Evolutionary conservation across 2,113 vertebrate genomes (phyloP), one percentile per base, ranked within the genome.

Genomic region (Arizona elegans): DNA sequence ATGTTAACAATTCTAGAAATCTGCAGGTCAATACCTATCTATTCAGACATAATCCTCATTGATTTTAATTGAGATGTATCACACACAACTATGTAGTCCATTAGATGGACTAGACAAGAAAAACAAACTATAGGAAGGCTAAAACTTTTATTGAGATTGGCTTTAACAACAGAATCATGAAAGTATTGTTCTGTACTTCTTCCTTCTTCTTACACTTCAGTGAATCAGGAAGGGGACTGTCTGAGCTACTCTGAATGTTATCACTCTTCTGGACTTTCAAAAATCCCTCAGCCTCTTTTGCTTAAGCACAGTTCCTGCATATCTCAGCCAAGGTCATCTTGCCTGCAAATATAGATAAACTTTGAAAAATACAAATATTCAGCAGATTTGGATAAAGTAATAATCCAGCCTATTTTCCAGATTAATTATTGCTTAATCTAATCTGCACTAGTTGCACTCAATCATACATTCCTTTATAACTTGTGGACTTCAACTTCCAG

Each of bases 331-430:
- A 75, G n/a, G 17, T 38, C 15, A 81, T 38, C 33, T 87, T 87
- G 5, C 12, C 86, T 96, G 15, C 96, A 93, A 95, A 96, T 96
- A 93, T 15, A 95, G 94, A 90, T 92, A 96, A 87, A 65, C 91
- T 95, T 93, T 75, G 62, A 93, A 93, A 96, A 96, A 96, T 91
- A 2, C 0, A 94, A 92, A 94, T 96, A 87, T 93, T 95, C 91
- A 91, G 93, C 21, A 94, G 93, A 94, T 92, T 90, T 91, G 86
- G 91, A 92, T 87, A 92, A 93, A 43, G 38, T 43, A 43, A 50
- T 43, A 95, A 94, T 89, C 87, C 91, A 89, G 93, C 95, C 91
- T 95, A 88, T 90, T 96, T 93, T 93, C 91, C 50, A 90, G 29
- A 21, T 29, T 33, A n/a, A 90, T 70, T 65, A n/a, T 65, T 65